Base-by-base conservation (phyloP, 2,888 invertebrate genomes). In the Camponotus fellah region DNA sequence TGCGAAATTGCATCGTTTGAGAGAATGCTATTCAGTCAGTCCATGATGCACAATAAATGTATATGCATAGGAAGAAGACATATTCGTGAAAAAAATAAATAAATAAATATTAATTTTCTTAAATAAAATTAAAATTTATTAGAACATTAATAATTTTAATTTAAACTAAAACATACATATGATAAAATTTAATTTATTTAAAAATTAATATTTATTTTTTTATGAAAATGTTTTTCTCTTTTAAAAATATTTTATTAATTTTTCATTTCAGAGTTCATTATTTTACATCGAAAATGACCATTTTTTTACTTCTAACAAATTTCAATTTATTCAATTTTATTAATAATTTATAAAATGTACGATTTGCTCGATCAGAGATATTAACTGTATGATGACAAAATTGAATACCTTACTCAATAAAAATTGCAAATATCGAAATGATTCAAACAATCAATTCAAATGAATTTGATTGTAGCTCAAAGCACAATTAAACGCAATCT, bases 281-380 rank as follows among this genome's bases (percentile, higher is more conserved):
- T 49, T 17, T 4, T 53, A 53, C n/a, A n/a, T 17, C n/a, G 0
- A 53, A 17, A n/a, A 53, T n/a, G 0, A 53, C 49, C n/a, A n/a
- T n/a, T 49, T 49, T 49, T 46, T 46, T 46, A 12, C 12, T 46
- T 46, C 14, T 49, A n/a, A 49, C n/a, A 49, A 49, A 49, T 49
- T n/a, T 53, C 8, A 53, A n/a, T 53, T 53, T 53, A 53, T 53
- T 53, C n/a, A 53, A 53, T n/a, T 53, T 53, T 53, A n/a, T 53
- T 53, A 53, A 53, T 53, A 53, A n/a, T n/a, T n/a, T 53, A 53
- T 53, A n/a, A 53, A 1, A 2, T n/a, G n/a, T 6, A 10, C n/a
- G 3, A 10, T 69, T 69, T 69, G n/a, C 17, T n/a, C 26, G 37
- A 65, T n/a, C 8, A 21, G 3, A 34, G 0, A 49, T 49, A 71